These are phyloP conservation scores for Himalopsyche kuldschensis DNA, from an alignment of 2,888 invertebrate genomes.

Conservation along the genomic window DNA sequence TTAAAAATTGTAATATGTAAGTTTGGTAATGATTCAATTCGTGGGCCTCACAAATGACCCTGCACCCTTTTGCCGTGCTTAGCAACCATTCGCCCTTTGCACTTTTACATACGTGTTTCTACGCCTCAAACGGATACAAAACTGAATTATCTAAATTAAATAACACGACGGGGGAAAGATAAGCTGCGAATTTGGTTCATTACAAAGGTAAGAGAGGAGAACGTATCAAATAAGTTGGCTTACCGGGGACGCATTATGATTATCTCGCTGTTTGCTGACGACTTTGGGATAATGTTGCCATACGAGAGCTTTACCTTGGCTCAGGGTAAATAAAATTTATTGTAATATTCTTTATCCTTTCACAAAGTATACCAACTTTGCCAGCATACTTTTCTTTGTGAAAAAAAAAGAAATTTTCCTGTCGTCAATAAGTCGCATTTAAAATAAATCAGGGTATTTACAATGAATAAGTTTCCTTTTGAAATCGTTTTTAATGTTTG, in stretches of 20 bases:
- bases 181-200: slow-evolving; percentile 4
- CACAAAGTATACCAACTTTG: not conserved
- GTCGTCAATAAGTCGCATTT: too few relatives aligned
- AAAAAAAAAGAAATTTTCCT: too few relatives aligned
- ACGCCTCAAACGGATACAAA: slow-evolving; percentile 31
- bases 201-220: slow-evolving; percentile 2
- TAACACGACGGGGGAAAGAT: slow-evolving; percentile 2
- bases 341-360: not conserved
- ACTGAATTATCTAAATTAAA: slow-evolving; percentile 39
- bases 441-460: too few relatives aligned
- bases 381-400: too few relatives aligned
- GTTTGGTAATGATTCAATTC: not conserved
- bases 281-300: not conserved
- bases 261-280: not conserved
- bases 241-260: not conserved
- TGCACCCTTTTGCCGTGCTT: slow-evolving; percentile 3
- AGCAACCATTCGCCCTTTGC: slow-evolving; percentile 10
- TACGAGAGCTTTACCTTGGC: not conserved
- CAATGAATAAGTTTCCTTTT: too few relatives aligned
- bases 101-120: slow-evolving; percentile 1
- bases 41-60: not conserved
- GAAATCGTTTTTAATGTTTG: too few relatives aligned
- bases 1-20: too few relatives aligned
- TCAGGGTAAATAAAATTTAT: not conserved
- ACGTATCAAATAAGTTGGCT: slow-evolving; percentile 4